Evolutionary conservation across 2,888 invertebrate species (phyloP), one percentile per base, ranked within the genome.

Genomic region (Sussaba pulchella): DNA sequence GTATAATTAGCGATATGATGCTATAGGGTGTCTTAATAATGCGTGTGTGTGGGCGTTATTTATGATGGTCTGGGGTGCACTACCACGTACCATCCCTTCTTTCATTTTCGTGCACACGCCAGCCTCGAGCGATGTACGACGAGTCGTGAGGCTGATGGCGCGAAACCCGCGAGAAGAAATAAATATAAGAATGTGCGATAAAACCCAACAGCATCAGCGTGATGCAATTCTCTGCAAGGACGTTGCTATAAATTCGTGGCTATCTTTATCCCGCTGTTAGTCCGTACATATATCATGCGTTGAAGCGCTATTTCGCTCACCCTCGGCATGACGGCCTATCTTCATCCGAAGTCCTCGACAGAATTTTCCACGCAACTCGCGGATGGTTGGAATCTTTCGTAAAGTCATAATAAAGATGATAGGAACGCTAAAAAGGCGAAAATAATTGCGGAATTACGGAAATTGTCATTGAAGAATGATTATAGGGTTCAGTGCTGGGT

Each of bases 201-300:
- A 59, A 43, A 52, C 24, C 26, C 50, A 43, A 69, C 75, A 12
- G 50, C 50, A 31, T 52, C 31, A 36, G 14, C 57, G 47, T 45
- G 39, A 45, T 73, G 54, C 64, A 45, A 43, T n/a, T n/a, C 36
- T 63, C 31, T 73, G 54, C 76, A 17, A 54, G 54, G 10, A 24
- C 43, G 14, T 47, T 24, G 36, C 67, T 67, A 63, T 73, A 78
- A 67, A 69, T 78, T 78, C 52, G 67, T 54, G 14, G 69, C 45
- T 69, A 73, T 72, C 78, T 78, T 52, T 67, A 67, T 67, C 21
- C 59, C 12, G 19, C 43, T 47, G 66, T 41, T 31, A 31, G 31
- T 31, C 1, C 10, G 24, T 24, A 10, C 12, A 52, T 24, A 24
- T 24, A n/a, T 54, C 6, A n/a, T 54, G 26, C n/a, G 1, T 26